A percentile compares a stretch with the other conserved stretches of the same genome.
Conservation (phyloP, 2,888 invertebrate genomes). For the Ashinkailepas kermadecensis region DNA sequence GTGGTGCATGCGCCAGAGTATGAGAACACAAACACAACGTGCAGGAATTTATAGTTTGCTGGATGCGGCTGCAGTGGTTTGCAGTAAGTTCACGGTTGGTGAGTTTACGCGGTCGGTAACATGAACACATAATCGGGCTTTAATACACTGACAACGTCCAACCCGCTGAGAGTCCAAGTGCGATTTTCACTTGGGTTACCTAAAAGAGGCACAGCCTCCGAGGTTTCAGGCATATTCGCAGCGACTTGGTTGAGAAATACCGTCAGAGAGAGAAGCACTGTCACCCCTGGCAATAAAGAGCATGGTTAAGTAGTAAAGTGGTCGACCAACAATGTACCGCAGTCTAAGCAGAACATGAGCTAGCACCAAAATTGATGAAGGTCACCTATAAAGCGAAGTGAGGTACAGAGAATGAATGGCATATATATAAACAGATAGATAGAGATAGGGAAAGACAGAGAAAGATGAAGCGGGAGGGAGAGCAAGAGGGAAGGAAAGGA, state of each 20-base stretch:
- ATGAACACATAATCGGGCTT: background rate
- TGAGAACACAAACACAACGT: constrained; percentile 3
- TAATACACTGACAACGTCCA: background rate
- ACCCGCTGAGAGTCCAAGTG: background rate
- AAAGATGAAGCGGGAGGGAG: too few species aligned
- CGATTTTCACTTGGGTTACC: constrained; percentile 46
- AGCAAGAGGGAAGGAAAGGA: too few species aligned
- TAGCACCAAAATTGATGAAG: too few species aligned
- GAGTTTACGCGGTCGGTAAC: background rate
- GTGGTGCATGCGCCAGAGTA: background rate
- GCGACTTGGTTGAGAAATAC: constrained; percentile 98
- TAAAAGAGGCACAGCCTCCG: constrained; percentile 81
- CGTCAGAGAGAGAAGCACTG: constrained; percentile 92
- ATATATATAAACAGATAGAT: too few species aligned
- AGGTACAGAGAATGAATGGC: too few species aligned
- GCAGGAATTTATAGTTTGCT: background rate
- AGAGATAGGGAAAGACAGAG: too few species aligned
- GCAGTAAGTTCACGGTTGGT: background rate
- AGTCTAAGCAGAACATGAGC: too few species aligned
- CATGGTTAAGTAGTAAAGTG: constrained; percentile 24
- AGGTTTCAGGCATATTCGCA: constrained; percentile 96
- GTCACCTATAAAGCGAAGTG: too few species aligned
- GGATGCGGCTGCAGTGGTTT: background rate
- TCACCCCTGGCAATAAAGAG: constrained; percentile 64
- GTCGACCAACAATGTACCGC: too few species aligned